A percentile compares a stretch with the other conserved stretches of the same genome.
These are phyloP conservation scores for Etheostoma nigrum DNA, from an alignment of 2,797 vertebrate species.

Conservation along the genomic window DNA sequence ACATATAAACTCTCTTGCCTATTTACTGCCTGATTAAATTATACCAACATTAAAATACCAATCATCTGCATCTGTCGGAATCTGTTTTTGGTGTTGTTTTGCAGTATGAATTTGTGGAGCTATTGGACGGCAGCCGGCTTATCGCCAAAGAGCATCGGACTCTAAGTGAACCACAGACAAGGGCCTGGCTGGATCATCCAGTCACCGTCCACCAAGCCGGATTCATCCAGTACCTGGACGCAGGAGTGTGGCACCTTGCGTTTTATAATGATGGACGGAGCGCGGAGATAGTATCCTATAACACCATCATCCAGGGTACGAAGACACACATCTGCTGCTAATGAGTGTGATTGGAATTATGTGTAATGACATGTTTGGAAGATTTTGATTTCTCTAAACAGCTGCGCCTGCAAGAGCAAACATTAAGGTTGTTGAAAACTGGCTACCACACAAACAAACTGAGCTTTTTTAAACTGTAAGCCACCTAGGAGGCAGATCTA, in stretches of 20 bases:
- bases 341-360: slow-evolving; percentile 60
- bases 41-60: slow-evolving; percentile 26
- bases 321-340: slow-evolving; percentile 53
- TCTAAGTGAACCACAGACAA: slow-evolving; percentile 85
- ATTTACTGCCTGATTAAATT: slow-evolving; percentile 44
- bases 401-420: slow-evolving; percentile 47
- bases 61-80: slow-evolving; percentile 22
- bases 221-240: slow-evolving; percentile 97
- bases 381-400: slow-evolving; percentile 67
- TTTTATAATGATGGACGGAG: slow-evolving; percentile 97
- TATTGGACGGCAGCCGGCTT: slow-evolving; percentile 95
- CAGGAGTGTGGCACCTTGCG: slow-evolving; percentile 97
- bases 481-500: slow-evolving; percentile 38
- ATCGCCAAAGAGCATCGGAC: slow-evolving; percentile 93
- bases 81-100: slow-evolving; percentile 40
- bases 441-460: slow-evolving; percentile 43
- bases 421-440: slow-evolving; percentile 26
- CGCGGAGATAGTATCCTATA: slow-evolving; percentile 93
- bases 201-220: slow-evolving; percentile 94
- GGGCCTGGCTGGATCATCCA: slow-evolving; percentile 85
- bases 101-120: slow-evolving; percentile 98
- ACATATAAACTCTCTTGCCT: slow-evolving; percentile 1
- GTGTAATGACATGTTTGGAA: slow-evolving; percentile 66
- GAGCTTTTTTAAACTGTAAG: slow-evolving; percentile 51
- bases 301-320: slow-evolving; percentile 95